These are phyloP conservation scores for Thalassarche chlororhynchos DNA, from an alignment of 2,113 vertebrate species.

Conservation along the genomic window DNA sequence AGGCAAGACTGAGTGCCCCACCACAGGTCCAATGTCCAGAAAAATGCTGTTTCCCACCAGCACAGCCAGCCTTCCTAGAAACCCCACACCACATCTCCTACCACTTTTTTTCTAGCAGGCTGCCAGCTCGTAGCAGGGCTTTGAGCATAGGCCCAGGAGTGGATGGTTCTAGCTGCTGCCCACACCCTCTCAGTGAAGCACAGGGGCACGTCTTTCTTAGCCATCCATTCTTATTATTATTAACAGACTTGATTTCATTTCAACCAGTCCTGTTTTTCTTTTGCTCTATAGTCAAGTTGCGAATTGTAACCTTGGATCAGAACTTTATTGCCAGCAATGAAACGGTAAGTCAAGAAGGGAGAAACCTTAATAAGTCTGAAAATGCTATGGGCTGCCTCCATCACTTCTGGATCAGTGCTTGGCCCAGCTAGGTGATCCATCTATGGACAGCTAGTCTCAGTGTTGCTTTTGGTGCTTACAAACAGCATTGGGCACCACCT, in stretches of 20 bases:
- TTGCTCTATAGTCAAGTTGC: conserved; percentile 26
- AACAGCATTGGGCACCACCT: not conserved
- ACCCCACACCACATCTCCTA: not conserved
- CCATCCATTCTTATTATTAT: not conserved
- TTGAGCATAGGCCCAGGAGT: not conserved
- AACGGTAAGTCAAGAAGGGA: conserved; percentile 3
- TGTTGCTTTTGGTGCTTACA: not conserved
- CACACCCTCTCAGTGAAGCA: not conserved
- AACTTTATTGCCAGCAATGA: conserved; percentile 46
- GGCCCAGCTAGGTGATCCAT: not conserved
- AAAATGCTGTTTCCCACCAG: not conserved
- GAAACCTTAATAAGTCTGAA: not conserved
- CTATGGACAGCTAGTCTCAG: not conserved
- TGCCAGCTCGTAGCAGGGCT: not conserved
- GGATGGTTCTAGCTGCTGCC: not conserved
- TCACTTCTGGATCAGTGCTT: not conserved
- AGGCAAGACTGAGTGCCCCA: not conserved
- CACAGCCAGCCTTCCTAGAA: not conserved
- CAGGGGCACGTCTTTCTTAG: not conserved
- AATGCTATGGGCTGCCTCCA: not conserved
- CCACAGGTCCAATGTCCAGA: not conserved
- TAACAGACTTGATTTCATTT: not conserved
- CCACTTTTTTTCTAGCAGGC: not conserved
- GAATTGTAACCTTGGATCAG: conserved; percentile 53
- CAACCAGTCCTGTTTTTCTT: not conserved